phyloP scores from a whole-genome alignment of 2,888 invertebrate genomes.

The Aphodius sticticus region DNA sequence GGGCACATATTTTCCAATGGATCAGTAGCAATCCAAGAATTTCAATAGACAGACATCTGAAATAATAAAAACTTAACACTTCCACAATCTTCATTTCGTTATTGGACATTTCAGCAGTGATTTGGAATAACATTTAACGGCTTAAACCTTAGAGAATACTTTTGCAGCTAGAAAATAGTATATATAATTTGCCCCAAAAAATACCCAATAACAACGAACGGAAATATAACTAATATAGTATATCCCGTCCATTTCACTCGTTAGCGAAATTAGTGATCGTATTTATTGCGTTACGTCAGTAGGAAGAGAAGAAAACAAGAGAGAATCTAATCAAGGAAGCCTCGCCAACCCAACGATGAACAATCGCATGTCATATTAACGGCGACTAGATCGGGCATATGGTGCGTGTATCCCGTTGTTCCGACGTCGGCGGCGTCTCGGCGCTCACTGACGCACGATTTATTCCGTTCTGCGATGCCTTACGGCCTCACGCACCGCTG shows the following conservation, averaged over 20 bases:
- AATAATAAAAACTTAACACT: no score
- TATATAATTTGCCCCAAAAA: background rate
- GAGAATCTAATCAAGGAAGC: slow-evolving; percentile 52
- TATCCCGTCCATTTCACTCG: slow-evolving; percentile 17
- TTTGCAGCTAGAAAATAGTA: no score
- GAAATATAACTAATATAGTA: background rate
- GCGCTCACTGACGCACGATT: slow-evolving; percentile 50
- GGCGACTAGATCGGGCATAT: slow-evolving; percentile 55
- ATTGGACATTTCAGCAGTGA: no score
- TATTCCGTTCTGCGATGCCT: slow-evolving; percentile 48
- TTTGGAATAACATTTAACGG: no score
- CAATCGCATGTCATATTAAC: slow-evolving; percentile 56
- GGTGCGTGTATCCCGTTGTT: slow-evolving; percentile 54
- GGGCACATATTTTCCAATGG: no score
- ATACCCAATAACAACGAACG: background rate
- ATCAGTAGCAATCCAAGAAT: no score
- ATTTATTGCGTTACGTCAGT: slow-evolving; percentile 29
- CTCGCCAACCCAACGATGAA: slow-evolving; percentile 50
- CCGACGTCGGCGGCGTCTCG: slow-evolving; percentile 21
- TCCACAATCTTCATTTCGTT: no score
- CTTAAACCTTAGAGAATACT: no score
- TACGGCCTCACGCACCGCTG: slow-evolving; percentile 46
- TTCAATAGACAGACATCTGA: no score
- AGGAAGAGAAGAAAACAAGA: slow-evolving; percentile 45
- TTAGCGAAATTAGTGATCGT: slow-evolving; percentile 32